phyloP scores from a whole-genome alignment of 2,797 vertebrate genomes.

The Channa striata region DNA sequence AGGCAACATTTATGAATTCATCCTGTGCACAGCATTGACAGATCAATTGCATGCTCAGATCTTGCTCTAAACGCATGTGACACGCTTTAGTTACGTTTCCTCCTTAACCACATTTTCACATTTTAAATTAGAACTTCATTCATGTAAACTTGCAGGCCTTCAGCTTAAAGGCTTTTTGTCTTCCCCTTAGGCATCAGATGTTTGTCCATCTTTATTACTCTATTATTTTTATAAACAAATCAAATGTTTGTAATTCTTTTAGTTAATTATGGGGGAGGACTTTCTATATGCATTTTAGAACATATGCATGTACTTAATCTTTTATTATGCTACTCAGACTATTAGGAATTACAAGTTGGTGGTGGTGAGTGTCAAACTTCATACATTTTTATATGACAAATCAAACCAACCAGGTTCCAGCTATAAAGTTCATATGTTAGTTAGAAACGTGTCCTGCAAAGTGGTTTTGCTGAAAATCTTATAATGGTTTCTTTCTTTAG shows the following conservation, averaged over 20 bases:
- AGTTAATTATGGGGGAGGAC: conserved; percentile 12
- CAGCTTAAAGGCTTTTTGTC: conserved; percentile 25
- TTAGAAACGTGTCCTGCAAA: conserved; percentile 27
- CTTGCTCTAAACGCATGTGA: conserved; percentile 27
- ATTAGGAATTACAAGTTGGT: conserved; percentile 47
- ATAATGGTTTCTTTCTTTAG: conserved; percentile 86
- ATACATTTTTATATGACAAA: conserved; percentile 16
- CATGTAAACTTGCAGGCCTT: conserved; percentile 30
- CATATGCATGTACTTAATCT: conserved; percentile 52
- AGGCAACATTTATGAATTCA: conserved; percentile 14
- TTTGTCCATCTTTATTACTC: conserved; percentile 15
- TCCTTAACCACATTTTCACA: conserved; percentile 30
- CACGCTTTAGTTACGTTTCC: not conserved
- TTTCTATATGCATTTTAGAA: conserved; percentile 18
- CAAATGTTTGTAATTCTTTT: not conserved
- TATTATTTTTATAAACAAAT: conserved; percentile 11
- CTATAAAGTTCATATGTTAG: not conserved
- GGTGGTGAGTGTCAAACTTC: conserved; percentile 50
- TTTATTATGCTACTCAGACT: conserved; percentile 47
- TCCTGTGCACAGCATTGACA: not conserved
- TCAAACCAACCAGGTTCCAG: conserved; percentile 5
- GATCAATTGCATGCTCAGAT: conserved; percentile 22
- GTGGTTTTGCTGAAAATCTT: conserved; percentile 57
- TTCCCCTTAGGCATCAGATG: conserved; percentile 20
- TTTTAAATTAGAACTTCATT: conserved; percentile 19